These are phyloP conservation scores for Calypte anna DNA, from an alignment of 2,113 vertebrate genomes.

Conservation along the genomic window DNA sequence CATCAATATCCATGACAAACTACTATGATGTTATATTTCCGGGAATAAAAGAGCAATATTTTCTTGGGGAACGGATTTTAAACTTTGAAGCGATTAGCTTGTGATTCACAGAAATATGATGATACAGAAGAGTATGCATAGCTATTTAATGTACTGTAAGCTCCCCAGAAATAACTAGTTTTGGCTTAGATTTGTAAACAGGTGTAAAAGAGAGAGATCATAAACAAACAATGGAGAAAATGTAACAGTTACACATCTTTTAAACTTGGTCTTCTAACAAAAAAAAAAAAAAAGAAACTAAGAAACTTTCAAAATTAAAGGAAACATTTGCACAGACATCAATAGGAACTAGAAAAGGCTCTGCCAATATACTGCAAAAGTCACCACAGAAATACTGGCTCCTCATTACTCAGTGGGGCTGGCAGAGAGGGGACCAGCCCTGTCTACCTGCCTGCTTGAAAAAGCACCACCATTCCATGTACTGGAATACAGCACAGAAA, in stretches of 20 bases:
- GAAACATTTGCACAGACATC: background rate
- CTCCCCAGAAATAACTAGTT: conserved; percentile 20
- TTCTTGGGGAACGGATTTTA: background rate
- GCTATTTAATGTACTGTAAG: background rate
- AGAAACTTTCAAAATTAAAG: background rate
- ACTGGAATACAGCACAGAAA: background rate
- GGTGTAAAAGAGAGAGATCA: background rate
- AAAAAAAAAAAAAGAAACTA: background rate
- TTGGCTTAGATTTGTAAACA: conserved; percentile 28
- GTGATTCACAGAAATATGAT: background rate
- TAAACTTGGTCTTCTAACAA: background rate
- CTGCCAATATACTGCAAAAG: accelerated
- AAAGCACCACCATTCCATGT: background rate
- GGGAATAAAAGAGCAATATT: conserved; percentile 16
- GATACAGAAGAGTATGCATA: background rate
- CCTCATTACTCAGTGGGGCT: background rate
- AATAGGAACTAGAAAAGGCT: background rate
- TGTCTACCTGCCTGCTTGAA: background rate
- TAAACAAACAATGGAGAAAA: conserved; percentile 28
- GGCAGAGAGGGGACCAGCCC: background rate
- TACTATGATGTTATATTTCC: background rate
- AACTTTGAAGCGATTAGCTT: conserved; percentile 38
- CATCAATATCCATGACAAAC: background rate
- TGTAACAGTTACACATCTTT: background rate
- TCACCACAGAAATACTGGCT: background rate